These are phyloP conservation scores for Bombylius major DNA, from an alignment of 2,888 invertebrate genomes.

Conservation along the genomic window DNA sequence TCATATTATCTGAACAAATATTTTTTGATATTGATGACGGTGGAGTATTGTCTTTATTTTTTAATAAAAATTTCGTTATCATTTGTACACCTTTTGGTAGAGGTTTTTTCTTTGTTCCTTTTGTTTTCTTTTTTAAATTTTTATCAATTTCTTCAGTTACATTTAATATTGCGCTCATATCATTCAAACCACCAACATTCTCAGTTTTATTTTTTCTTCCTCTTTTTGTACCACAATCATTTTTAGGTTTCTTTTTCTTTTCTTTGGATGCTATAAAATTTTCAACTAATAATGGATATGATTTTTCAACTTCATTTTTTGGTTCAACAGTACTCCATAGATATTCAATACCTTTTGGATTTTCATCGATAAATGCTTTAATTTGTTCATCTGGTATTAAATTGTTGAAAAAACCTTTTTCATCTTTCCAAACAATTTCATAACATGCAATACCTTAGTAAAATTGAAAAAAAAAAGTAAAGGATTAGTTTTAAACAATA, in stretches of 20 bases:
- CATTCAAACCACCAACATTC: slow-evolving; percentile 17
- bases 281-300: slow-evolving; percentile 51
- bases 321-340: slow-evolving; percentile 59
- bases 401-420: slow-evolving; percentile 42
- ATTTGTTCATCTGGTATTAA: slow-evolving; percentile 49
- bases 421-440: slow-evolving; percentile 59
- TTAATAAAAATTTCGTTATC: slow-evolving; percentile 27
- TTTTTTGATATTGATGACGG: neutral
- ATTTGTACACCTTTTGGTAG: slow-evolving; percentile 26
- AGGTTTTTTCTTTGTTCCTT: slow-evolving; percentile 25
- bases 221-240: slow-evolving; percentile 6
- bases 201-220: slow-evolving; percentile 23
- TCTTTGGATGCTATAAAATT: slow-evolving; percentile 45
- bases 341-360: slow-evolving; percentile 35
- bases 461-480: neutral
- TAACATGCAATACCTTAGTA: slow-evolving; percentile 49
- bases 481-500: too few species aligned
- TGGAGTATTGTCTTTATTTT: neutral
- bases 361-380: slow-evolving; percentile 37
- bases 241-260: slow-evolving; percentile 30
- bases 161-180: slow-evolving; percentile 18
- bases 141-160: slow-evolving; percentile 25
- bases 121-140: slow-evolving; percentile 15
- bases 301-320: slow-evolving; percentile 45
- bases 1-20: neutral